Evolutionary conservation across 1,140 invertebrate genomes (phyloP).

Genomic region (Aphelenchoides fujianensis): DNA sequence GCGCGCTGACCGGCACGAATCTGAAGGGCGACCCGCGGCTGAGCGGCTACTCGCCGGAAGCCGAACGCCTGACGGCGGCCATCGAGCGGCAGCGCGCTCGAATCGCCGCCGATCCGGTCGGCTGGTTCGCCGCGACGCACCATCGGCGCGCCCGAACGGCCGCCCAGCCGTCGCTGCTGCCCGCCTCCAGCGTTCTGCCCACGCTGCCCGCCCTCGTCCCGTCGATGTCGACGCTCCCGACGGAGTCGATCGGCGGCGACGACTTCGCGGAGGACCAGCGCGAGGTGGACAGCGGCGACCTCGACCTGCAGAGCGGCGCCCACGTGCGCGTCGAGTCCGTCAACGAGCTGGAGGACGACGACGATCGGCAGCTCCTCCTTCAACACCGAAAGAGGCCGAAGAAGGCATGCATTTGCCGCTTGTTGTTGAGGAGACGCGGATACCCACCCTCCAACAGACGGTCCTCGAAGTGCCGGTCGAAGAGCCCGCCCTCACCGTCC

Average conservation of each 20-base stretch:
- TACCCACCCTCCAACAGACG: neutral
- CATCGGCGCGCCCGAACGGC: neutral
- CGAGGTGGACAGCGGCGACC: conserved; percentile 11
- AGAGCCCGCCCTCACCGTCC: no score
- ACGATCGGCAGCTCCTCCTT: neutral
- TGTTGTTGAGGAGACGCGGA: neutral
- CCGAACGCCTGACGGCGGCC: conserved; percentile 34
- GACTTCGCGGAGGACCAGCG: conserved; percentile 13
- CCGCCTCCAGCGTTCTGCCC: neutral
- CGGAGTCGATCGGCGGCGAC: conserved; percentile 4
- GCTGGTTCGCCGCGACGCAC: conserved; percentile 35
- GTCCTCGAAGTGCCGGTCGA: no score
- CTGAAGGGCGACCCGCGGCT: conserved; percentile 48
- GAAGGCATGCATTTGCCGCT: neutral
- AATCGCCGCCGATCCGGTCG: conserved; percentile 38
- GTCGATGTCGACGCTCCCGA: conserved; percentile 1
- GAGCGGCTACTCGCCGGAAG: conserved; percentile 28
- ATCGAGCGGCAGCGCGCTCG: conserved; percentile 30
- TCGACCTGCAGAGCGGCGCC: conserved; percentile 13
- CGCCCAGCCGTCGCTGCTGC: neutral
- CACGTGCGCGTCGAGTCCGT: neutral
- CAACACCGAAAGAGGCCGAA: neutral
- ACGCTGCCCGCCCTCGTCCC: neutral
- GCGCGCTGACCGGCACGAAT: conserved; percentile 40
- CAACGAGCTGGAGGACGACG: neutral